Evolutionary conservation across 2,113 vertebrate genomes (phyloP), one percentile per base, ranked within the genome.

Genomic region (Suricata suricatta): DNA sequence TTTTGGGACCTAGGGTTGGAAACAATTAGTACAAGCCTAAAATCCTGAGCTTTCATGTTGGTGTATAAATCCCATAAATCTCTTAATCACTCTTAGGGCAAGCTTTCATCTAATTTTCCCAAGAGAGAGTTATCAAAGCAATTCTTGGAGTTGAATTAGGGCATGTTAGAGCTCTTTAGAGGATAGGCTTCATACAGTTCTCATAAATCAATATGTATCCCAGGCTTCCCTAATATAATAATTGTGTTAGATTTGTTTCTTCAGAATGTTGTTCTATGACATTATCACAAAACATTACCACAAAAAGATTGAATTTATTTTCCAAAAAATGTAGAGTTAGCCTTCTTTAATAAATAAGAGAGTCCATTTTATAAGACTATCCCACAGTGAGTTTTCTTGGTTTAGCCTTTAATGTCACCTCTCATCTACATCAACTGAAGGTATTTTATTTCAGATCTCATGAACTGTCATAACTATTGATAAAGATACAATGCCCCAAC

Each of bases 61-160:
- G 74, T 66, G 25, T 90, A 96, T 93, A 97, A 95, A 98, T 68
- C 90, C 84, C 52, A 82, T 77, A 90, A 96, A 97, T 97, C 98
- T 97, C 94, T 97, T 98, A 96, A 97, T 97, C 95, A 96, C 84
- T 77, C 77, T 50, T n/a, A 83, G 82, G 27, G 74, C 29, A 54
- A 69, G 68, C 87, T 97, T 98, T 97, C 93, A 95, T 98, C 95
- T 95, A 27, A 66, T 90, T 97, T 97, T 97, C 96, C 60, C 96
- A 86, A 47, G 89, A 88, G 85, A 94, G 57, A 85, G 63, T 83
- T 95, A 93, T 95, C 95, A 98, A 97, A 97, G 95, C n/a, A 52
- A 27, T 83, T 90, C 92, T 76, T 16, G 0, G 71, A 96, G 90
- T 31, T 96, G 83, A 87, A 93, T 87, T 80, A 93, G 96, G 81